phyloP scores from a whole-genome alignment of 2,113 vertebrate genomes.

The Crotalus horridus region DNA sequence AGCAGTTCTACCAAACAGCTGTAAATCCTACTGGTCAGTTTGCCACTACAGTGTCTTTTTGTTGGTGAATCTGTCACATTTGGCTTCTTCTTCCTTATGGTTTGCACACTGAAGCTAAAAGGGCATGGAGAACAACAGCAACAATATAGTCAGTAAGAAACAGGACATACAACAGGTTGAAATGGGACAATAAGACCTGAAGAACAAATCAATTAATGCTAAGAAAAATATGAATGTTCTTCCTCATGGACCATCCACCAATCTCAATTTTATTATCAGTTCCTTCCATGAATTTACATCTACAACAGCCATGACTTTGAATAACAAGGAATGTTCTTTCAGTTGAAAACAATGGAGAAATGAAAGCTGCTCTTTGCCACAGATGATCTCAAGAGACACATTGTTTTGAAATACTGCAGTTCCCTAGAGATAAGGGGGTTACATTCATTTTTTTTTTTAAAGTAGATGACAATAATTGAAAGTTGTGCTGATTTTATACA shows the following conservation, averaged over 20 bases:
- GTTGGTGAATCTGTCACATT: background rate
- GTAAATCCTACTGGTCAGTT: background rate
- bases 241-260: background rate
- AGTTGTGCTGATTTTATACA: slow-evolving; percentile 47
- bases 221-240: background rate
- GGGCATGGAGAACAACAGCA: background rate
- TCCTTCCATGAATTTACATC: background rate
- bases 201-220: background rate
- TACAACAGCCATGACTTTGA: background rate
- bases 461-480: slow-evolving; percentile 49
- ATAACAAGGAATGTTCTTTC: accelerated
- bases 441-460: background rate
- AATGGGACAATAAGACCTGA: background rate
- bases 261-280: background rate
- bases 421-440: background rate
- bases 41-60: background rate
- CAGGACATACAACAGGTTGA: background rate
- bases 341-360: background rate
- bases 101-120: background rate
- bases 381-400: slow-evolving; percentile 50
- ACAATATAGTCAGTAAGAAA: background rate
- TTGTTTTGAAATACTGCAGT: slow-evolving; percentile 10
- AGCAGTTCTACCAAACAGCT: background rate
- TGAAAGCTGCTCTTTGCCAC: slow-evolving; percentile 24
- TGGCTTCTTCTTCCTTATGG: background rate